Evolutionary conservation across 1,140 invertebrate genomes (phyloP), one percentile per base, ranked within the genome.

Genomic region (Drosophila insularis): DNA sequence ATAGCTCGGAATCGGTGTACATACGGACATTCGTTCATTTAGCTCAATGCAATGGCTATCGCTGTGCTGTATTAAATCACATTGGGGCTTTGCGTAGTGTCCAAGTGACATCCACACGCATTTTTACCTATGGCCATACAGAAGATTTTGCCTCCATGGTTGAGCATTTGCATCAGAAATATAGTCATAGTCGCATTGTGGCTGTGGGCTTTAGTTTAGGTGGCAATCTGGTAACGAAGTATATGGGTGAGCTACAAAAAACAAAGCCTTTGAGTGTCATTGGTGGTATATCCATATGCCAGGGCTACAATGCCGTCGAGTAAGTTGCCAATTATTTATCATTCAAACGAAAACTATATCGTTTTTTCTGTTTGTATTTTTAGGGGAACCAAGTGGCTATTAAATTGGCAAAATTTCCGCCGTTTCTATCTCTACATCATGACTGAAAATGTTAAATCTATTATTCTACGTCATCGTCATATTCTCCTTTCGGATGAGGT

Each of bases 61-160:
- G 97, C 67, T 98, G 97, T 92, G 96, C 96, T 1, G 97, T 98
- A n/a, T 94, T 98, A 58, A 99, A 99, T 93, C 98, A 99, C 91
- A 95, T 98, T 63, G 98, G 98, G n/a, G 97, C 96, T 4, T 92
- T 98, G 6, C 94, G 94, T 63, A 96, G 95, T 91, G 96, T 98
- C 10, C 95, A 95, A 60, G 95, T 98, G 5, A 98, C 97, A 14
- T 94, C 96, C n/a, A 94, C 95, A 31, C 93, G 97, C 74, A 97
- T 98, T 79, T 98, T 98, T 91, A 96, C 96, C 50, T 98, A 98
- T 92, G 98, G 97, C 55, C 95, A 97, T 85, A 98, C 97, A 0
- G 96, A 96, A 55, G 97, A 98, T 92, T 97, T 95, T 84, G 93
- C 94, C 61, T 94, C 94, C 37, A 98, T 98, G 96, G 90, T 98